Evolutionary conservation across 2,113 vertebrate species (phyloP).

Genomic region (Lepisosteus osseus): DNA sequence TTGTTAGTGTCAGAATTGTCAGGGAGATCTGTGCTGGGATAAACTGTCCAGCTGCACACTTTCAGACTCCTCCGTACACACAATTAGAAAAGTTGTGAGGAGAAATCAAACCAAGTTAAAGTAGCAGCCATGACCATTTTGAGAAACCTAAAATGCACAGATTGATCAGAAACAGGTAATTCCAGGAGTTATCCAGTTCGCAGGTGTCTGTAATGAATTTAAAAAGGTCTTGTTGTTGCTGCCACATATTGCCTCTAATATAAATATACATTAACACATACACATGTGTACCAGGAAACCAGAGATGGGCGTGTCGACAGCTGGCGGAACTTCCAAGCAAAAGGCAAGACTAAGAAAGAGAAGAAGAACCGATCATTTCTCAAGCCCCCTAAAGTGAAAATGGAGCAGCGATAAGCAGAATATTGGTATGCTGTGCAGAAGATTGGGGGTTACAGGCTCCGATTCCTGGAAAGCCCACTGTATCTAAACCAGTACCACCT

Average conservation of each 20-base stretch:
- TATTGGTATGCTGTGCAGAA: background rate
- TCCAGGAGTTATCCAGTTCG: background rate
- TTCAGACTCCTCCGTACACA: too few relatives aligned
- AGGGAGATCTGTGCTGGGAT: too few relatives aligned
- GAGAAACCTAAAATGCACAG: background rate
- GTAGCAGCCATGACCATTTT: background rate
- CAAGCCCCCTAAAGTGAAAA: slow-evolving; percentile 98
- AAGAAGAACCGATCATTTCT: slow-evolving; percentile 96
- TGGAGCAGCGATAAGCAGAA: slow-evolving; percentile 82
- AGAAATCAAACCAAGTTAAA: too few relatives aligned
- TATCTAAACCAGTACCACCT: too few relatives aligned
- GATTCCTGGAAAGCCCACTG: too few relatives aligned
- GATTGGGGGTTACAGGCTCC: background rate
- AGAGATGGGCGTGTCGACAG: slow-evolving; percentile 96
- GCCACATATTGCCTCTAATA: background rate
- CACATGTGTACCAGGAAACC: slow-evolving; percentile 71
- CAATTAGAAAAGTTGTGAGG: too few relatives aligned
- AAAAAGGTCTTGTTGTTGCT: background rate
- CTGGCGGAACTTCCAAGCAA: slow-evolving; percentile 94
- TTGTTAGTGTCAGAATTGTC: too few relatives aligned
- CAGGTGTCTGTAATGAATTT: background rate
- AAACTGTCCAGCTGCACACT: too few relatives aligned
- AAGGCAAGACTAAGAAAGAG: slow-evolving; percentile 89
- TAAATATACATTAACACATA: too few relatives aligned
- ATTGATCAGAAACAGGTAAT: background rate